These are phyloP conservation scores for Rhinophrynus dorsalis DNA, from an alignment of 2,797 vertebrate species.

Conservation along the genomic window DNA sequence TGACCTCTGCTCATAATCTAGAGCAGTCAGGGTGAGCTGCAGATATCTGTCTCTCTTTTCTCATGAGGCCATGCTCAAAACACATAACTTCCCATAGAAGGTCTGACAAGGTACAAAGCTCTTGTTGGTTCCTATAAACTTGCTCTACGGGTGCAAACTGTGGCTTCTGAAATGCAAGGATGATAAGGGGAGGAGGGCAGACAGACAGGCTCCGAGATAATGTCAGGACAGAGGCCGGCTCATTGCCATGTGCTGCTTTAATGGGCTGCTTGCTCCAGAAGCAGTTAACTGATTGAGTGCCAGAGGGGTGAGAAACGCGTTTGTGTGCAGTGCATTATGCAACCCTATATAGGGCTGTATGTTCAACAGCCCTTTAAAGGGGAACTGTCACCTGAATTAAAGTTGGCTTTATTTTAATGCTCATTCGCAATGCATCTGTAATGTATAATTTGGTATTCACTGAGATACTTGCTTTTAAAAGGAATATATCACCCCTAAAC, in stretches of 20 bases:
- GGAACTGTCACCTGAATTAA: too few relatives aligned
- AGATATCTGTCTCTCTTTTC: not conserved
- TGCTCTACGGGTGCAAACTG: not conserved
- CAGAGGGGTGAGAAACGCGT: too few relatives aligned
- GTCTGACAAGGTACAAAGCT: not conserved
- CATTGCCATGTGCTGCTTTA: not conserved
- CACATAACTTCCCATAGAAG: conserved; percentile 22
- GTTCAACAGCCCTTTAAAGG: too few relatives aligned
- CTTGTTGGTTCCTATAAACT: not conserved
- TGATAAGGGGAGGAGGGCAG: conserved; percentile 16
- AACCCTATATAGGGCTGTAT: too few relatives aligned
- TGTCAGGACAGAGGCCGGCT: not conserved
- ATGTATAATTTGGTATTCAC: too few relatives aligned
- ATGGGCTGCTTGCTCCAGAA: not conserved
- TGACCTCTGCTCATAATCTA: not conserved
- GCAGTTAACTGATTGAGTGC: too few relatives aligned
- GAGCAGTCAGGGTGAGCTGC: not conserved
- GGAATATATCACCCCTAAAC: too few relatives aligned
- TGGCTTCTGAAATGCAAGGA: conserved; percentile 5
- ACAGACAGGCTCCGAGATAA: conserved; percentile 30
- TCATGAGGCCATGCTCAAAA: not conserved
- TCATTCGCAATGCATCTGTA: too few relatives aligned
- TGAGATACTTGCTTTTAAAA: too few relatives aligned
- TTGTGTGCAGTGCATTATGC: too few relatives aligned
- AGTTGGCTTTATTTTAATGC: too few relatives aligned